These are phyloP conservation scores for Gambusia yucatana DNA, from an alignment of 2,797 vertebrate genomes.

Conservation along the genomic window DNA sequence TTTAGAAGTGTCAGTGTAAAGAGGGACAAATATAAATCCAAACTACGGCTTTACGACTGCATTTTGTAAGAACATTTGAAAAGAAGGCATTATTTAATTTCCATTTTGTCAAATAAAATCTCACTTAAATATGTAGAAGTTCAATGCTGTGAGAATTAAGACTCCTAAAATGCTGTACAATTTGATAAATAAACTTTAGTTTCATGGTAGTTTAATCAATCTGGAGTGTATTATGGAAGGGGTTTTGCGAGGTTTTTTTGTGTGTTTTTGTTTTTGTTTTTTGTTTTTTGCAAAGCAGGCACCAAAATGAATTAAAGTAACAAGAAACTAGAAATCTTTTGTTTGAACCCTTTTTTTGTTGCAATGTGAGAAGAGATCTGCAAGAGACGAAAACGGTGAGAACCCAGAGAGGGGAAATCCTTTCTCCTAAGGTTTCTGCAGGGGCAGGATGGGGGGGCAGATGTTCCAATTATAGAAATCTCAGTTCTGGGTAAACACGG, in stretches of 20 bases:
- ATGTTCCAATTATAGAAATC: slow-evolving; percentile 76
- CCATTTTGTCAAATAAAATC: neutral
- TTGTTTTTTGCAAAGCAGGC: neutral
- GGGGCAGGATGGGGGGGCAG: slow-evolving; percentile 45
- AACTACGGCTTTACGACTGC: neutral
- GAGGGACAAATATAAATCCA: neutral
- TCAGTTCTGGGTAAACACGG: slow-evolving; percentile 67
- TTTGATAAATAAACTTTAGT: neutral
- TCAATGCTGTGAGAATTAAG: neutral
- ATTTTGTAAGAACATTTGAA: neutral
- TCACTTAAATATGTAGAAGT: neutral
- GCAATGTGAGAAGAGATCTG: neutral
- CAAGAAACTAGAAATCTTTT: neutral
- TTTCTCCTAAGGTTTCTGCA: slow-evolving; percentile 30
- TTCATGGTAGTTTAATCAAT: neutral
- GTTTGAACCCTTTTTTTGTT: neutral
- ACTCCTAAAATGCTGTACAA: neutral
- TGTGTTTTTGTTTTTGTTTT: no score
- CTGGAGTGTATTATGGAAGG: neutral
- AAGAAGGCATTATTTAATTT: neutral
- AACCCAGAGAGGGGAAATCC: slow-evolving; percentile 14
- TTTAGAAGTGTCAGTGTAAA: neutral
- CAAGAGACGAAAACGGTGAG: neutral
- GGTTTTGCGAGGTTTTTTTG: no score
- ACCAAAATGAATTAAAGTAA: neutral